phyloP scores from a whole-genome alignment of 2,113 vertebrate species.

The Penelope pileata region DNA sequence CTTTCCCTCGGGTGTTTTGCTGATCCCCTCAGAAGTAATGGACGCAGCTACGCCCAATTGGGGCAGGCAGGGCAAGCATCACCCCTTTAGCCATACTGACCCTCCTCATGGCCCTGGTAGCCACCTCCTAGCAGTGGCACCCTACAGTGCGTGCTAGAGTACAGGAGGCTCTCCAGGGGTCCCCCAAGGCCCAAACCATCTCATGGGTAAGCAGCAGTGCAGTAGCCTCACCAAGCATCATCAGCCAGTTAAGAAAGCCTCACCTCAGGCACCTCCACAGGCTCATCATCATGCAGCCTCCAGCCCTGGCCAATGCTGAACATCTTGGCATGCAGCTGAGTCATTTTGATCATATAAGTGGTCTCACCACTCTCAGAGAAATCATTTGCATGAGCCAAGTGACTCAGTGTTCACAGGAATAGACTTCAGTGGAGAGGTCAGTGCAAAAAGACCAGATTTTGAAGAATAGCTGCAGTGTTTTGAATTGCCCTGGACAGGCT shows the following conservation, averaged over 20 bases:
- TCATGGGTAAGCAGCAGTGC: not conserved
- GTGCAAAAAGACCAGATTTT: not conserved
- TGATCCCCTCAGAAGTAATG: not conserved
- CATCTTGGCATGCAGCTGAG: not conserved
- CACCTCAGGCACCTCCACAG: not conserved
- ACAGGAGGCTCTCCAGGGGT: not conserved
- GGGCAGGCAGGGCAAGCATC: not conserved
- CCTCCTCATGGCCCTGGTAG: not conserved
- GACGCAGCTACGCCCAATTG: fast-evolving
- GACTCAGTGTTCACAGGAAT: not conserved
- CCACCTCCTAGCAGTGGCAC: not conserved
- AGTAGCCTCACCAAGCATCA: not conserved
- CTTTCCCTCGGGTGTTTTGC: fast-evolving
- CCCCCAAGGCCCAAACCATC: not conserved
- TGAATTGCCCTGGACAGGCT: not conserved
- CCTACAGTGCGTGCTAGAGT: not conserved
- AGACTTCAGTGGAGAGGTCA: not conserved
- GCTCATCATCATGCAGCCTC: not conserved
- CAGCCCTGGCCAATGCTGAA: not conserved
- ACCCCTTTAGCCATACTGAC: fast-evolving
- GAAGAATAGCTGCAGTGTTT: not conserved
- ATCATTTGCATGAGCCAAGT: not conserved
- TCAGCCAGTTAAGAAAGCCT: not conserved
- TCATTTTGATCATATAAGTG: not conserved
- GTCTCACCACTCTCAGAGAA: not conserved